Evolutionary conservation across 1,140 invertebrate genomes (phyloP), one percentile per base, ranked within the genome.

Genomic region (Cydia strobilella): DNA sequence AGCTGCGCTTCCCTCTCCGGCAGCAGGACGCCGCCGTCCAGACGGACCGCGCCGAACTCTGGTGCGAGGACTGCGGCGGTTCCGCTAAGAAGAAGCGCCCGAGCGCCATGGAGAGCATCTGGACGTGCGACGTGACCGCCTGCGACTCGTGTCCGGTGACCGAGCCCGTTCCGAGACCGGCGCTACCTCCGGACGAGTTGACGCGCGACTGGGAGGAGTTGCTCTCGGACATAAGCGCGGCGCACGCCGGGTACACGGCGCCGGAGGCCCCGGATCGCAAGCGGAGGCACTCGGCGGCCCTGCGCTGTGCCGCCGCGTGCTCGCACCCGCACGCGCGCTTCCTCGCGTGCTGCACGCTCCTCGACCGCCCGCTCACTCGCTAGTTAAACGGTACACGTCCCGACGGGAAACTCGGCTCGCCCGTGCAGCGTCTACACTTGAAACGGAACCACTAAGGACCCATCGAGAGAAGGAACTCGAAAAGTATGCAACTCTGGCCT

Each of bases 11-110:
- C 82, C 86, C 86, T 76, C 79, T 94, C 76, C 86, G 88, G 51
- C 93, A 94, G 82, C 85, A 82, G 62, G 93, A 94, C 81, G 93
- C 90, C 75, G 90, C 82, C 65, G 92, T 91, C 81, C 94, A 94
- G 87, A 94, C 94, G 18, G 94, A 94, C 75, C 69, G 76, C 73
- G 83, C 82, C 25, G 84, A 82, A 78, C 78, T 66, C 42, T 74
- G 81, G 72, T 86, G 85, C 82, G 88, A 84, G 78, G 88, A 85
- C 78, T 87, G 86, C 84, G 88, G 82, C 73, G 82, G 79, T 76
- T 82, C 81, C 31, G 86, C 85, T 6, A 89, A 90, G 79, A 89
- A 89, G 83, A 90, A 86, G 87, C 86, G 86, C 9, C 76, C 81
- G 72, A 80, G 80, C 45, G 82, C 76, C 31, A 79, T 82, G 13